Conservation (phyloP, 2,113 vertebrate genomes). For the Passer montanus region DNA sequence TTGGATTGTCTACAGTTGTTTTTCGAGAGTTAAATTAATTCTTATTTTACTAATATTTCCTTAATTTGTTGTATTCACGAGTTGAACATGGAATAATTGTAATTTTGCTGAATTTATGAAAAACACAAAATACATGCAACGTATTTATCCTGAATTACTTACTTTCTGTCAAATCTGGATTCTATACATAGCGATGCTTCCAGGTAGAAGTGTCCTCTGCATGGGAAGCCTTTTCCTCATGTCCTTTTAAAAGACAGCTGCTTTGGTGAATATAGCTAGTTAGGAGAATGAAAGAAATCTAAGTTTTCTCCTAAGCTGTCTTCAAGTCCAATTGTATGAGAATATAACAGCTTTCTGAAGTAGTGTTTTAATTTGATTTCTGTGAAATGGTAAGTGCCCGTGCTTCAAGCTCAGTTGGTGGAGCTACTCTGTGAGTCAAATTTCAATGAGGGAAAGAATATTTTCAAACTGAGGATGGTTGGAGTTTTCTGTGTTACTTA, state of each 20-base stretch:
- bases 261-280: background rate
- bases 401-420: background rate
- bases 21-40: background rate
- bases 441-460: background rate
- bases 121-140: background rate
- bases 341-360: background rate
- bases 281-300: background rate
- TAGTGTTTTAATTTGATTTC: background rate
- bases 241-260: background rate
- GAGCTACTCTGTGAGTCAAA: background rate
- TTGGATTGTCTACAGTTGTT: background rate
- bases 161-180: background rate
- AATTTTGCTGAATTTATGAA: background rate
- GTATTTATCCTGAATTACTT: background rate
- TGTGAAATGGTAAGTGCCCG: background rate
- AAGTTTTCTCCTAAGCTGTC: background rate
- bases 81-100: background rate
- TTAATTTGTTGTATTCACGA: background rate
- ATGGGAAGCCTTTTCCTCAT: background rate
- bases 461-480: background rate
- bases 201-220: background rate
- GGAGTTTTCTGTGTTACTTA: background rate
- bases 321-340: background rate
- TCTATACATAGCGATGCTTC: background rate
- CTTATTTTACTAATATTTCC: background rate